Conservation (phyloP, 2,888 invertebrate genomes). For the Mylabris sibirica region DNA sequence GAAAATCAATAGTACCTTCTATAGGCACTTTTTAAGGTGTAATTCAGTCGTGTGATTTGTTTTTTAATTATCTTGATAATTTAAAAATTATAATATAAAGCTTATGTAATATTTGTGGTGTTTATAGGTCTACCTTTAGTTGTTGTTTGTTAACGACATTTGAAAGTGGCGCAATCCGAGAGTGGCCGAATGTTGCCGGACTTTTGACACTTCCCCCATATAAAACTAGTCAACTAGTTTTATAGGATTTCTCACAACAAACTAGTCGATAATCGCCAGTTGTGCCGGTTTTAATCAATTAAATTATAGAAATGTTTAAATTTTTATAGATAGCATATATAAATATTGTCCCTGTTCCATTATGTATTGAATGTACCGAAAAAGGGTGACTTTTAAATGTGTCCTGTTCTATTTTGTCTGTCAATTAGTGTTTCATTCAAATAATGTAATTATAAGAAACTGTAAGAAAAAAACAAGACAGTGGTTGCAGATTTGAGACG, state of each 20-base stretch:
- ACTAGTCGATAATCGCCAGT: conserved; percentile 2
- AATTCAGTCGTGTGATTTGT: too few species aligned
- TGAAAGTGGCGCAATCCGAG: not conserved
- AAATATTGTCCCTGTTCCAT: not conserved
- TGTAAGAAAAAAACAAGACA: not conserved
- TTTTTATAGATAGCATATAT: not conserved
- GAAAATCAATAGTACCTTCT: too few species aligned
- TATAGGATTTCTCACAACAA: conserved; percentile 11
- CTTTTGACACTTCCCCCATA: not conserved
- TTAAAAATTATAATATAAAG: too few species aligned
- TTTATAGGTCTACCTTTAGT: too few species aligned
- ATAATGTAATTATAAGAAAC: not conserved
- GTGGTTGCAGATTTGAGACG: conserved; percentile 10
- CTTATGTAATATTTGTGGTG: too few species aligned
- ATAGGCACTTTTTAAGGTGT: too few species aligned
- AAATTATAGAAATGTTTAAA: not conserved
- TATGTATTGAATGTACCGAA: not conserved
- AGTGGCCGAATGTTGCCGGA: not conserved
- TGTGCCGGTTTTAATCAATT: not conserved
- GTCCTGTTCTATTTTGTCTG: not conserved
- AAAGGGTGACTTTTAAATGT: not conserved
- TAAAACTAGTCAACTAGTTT: conserved; percentile 7
- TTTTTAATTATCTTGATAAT: too few species aligned
- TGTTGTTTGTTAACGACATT: too few species aligned
- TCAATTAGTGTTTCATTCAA: not conserved